Base-by-base conservation (phyloP, 2,888 invertebrate species). In the Salpingus planirostris region DNA sequence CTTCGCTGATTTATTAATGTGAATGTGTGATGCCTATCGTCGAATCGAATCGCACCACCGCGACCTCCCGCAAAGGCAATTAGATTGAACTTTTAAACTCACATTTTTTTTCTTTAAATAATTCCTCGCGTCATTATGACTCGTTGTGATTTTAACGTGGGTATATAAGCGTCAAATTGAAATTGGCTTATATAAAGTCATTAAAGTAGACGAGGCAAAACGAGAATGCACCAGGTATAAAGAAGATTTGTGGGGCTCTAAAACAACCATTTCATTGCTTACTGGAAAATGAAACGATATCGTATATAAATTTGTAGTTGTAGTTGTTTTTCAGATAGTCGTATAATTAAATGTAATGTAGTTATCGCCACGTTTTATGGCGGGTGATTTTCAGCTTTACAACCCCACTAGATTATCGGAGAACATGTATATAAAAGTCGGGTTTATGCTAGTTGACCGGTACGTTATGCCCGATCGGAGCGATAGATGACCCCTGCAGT, bases 301-400 rank as follows among this genome's bases (percentile, higher is more conserved):
- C 12, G n/a, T n/a, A 24, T 29, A 35, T 35, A 36, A 36, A 36
- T 36, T 31, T 36, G 36, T 36, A 24, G 34, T 34, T 34, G n/a
- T n/a, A n/a, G n/a, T n/a, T n/a, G n/a, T 33, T 33, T 35, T 31
- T 13, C 21, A 24, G 8, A 36, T 27, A 14, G 24, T 15, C 23
- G 18, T 31, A 29, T 36, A 40, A 40, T 40, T 40, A 40, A 40
- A 40, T 40, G 40, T 40, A 36, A 40, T 40, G 40, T 33, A 40
- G 36, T 40, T 36, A 36, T 40, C 40, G 36, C 21, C 30, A 36
- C 30, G 27, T 36, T 40, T 40, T 40, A 40, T 31, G 10, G 30
- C 29, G 23, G 24, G 13, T 32, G 29, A 35, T 36, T 27, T 38
- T 25, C 27, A 27, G 24, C 21, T 40, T 40, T 32, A 40, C 36